Base-by-base conservation (phyloP, 2,888 invertebrate genomes). In the Homarus gammarus region DNA sequence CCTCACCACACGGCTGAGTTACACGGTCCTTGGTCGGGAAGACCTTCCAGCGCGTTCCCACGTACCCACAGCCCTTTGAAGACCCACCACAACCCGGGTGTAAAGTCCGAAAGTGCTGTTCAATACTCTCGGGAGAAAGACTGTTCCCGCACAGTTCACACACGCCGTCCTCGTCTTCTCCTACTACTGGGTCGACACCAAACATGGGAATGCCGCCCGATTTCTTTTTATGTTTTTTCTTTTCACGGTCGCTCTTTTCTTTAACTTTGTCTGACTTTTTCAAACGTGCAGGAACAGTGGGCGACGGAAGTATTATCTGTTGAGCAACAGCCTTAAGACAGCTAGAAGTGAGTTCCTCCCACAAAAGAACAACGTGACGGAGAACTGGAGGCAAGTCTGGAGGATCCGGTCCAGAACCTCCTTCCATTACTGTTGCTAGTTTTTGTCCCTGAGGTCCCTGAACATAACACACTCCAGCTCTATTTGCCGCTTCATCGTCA, bases 31-130 rank as follows among this genome's bases (percentile, higher is more conserved):
- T 87, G 61, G 90, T 85, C 12, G 89, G 90, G 85, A 90, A 91
- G 33, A 89, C 81, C 44, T 91, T 90, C 89, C 89, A 90, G 27
- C 85, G 86, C 93, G 96, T 96, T 2, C 97, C 98, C 94, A 98
- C 98, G 95, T 98, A 99, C 0, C 99, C 99, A 93, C 97, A 97
- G 0, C 97, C 97, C 38, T 96, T 96, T 6, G 98, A 96, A 90
- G 96, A 96, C 92, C 96, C 96, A 0, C 98, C 98, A 94, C 99
- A 99, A 0, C 99, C 99, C 0, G 97, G 97, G 94, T 99, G 99
- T 68, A 96, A 95, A 93, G 96, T 96, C 51, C 97, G 95, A 98
- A 99, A 98, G 94, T 99, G 99, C 93, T 97, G 97, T 36, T 89
- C 78, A 40, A 81, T 49, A 72, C 64, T 72, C 15, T 89, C 87